Conservation (phyloP, 2,888 invertebrate genomes). For the Xestia sexstrigata region DNA sequence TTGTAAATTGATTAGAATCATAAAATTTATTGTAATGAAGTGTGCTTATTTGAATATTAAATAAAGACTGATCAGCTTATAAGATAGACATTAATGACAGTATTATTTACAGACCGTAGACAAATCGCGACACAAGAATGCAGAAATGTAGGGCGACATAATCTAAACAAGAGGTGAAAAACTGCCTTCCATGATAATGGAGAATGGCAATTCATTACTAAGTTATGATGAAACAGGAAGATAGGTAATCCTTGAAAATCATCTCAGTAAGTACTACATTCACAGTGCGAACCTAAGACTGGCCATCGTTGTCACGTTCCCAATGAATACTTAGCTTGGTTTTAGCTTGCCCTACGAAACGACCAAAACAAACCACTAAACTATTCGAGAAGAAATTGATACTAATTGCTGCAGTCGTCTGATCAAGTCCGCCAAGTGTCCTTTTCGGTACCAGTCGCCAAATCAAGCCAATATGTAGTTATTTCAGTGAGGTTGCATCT, state of each 20-base stretch:
- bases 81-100: conserved; percentile 27
- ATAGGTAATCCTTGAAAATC: not conserved
- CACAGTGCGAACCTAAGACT: not conserved
- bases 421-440: conserved; percentile 45
- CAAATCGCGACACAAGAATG: conserved; percentile 19
- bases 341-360: not conserved
- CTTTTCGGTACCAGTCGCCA: conserved; percentile 55
- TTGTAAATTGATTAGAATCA: conserved; percentile 52
- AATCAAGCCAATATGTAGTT: conserved; percentile 71
- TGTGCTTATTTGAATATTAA: conserved; percentile 38
- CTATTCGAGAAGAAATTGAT: conserved; percentile 60
- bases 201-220: not conserved
- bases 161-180: not conserved
- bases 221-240: not conserved
- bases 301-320: too few species aligned
- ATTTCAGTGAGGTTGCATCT: conserved; percentile 77
- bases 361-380: conserved; percentile 39
- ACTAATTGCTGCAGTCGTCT: conserved; percentile 57
- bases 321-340: not conserved
- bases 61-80: conserved; percentile 9
- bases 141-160: not conserved
- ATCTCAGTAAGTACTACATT: not conserved
- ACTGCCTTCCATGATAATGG: not conserved
- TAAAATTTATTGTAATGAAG: conserved; percentile 40
- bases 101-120: conserved; percentile 13